Evolutionary conservation across 2,113 vertebrate species (phyloP).

Genomic region (Clarias magur): DNA sequence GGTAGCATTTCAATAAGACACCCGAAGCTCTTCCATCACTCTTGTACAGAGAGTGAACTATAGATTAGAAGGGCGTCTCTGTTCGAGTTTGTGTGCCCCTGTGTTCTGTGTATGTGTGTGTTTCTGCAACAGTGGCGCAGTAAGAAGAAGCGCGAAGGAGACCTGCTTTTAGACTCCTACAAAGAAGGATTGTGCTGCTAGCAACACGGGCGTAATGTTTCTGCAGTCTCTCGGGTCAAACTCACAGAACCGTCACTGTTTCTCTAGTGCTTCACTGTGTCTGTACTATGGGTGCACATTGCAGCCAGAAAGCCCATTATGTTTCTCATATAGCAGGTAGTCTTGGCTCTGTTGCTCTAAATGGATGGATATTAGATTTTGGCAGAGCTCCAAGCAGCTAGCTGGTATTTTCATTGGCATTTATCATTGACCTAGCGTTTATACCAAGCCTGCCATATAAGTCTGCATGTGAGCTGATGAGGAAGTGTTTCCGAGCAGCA

Average conservation of each 20-base stretch:
- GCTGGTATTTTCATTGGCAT: slow-evolving; percentile 38
- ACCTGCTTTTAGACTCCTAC: not conserved
- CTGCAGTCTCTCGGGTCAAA: slow-evolving; percentile 14
- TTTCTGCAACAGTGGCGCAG: not conserved
- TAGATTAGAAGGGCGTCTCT: slow-evolving; percentile 8
- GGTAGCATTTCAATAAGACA: not conserved
- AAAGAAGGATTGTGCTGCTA: slow-evolving; percentile 16
- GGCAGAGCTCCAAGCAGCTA: slow-evolving; percentile 35
- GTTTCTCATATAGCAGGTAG: slow-evolving; percentile 33
- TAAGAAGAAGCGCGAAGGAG: not conserved
- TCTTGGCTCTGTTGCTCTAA: slow-evolving; percentile 18
- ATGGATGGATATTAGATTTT: slow-evolving; percentile 46
- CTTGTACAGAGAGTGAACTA: not conserved
- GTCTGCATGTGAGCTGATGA: slow-evolving; percentile 28
- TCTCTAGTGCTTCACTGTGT: not conserved
- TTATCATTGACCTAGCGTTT: slow-evolving; percentile 43
- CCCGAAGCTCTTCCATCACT: not conserved
- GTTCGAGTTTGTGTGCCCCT: not conserved
- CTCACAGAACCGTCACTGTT: slow-evolving; percentile 16
- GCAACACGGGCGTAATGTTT: slow-evolving; percentile 11
- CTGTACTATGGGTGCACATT: not conserved
- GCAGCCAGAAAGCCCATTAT: slow-evolving; percentile 31
- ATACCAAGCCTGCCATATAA: slow-evolving; percentile 11
- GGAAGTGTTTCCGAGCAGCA: slow-evolving; percentile 36
- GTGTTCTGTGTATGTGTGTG: slow-evolving; percentile 1